Conservation (phyloP, 2,113 vertebrate species). For the Marmota flaviventris region DNA sequence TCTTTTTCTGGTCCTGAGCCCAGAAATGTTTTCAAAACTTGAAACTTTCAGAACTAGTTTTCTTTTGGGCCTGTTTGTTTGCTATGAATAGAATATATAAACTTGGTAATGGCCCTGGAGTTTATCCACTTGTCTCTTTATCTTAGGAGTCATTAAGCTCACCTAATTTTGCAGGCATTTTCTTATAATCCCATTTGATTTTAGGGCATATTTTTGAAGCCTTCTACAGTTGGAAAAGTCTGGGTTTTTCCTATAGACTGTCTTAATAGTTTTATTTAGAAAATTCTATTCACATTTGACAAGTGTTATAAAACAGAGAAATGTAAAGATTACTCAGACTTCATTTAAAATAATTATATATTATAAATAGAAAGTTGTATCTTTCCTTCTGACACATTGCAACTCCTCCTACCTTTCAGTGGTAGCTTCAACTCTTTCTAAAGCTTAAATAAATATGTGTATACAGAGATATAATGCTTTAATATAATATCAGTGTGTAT, state of each 20-base stretch:
- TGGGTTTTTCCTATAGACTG: neutral
- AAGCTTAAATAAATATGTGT: neutral
- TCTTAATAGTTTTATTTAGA: slow-evolving; percentile 41
- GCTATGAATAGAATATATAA: neutral
- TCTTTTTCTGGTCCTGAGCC: neutral
- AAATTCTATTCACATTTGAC: neutral
- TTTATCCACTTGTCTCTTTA: slow-evolving; percentile 22
- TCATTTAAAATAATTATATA: slow-evolving; percentile 29
- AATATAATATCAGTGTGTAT: slow-evolving; percentile 22
- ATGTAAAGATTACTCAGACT: neutral
- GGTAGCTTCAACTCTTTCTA: neutral
- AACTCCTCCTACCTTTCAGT: neutral
- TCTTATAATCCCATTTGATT: slow-evolving; percentile 38
- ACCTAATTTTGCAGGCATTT: slow-evolving; percentile 46
- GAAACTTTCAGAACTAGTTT: neutral
- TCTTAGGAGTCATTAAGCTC: neutral
- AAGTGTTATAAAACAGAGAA: slow-evolving; percentile 20
- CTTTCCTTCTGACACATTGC: neutral
- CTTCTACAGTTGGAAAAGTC: neutral
- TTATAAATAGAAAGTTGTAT: neutral
- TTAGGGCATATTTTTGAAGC: slow-evolving; percentile 20
- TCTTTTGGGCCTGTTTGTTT: neutral
- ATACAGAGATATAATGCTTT: neutral
- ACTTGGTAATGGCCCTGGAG: neutral
- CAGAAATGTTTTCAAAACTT: neutral